Evolutionary conservation across 2,888 invertebrate genomes (phyloP).

Genomic region (Acrobasis repandana): DNA sequence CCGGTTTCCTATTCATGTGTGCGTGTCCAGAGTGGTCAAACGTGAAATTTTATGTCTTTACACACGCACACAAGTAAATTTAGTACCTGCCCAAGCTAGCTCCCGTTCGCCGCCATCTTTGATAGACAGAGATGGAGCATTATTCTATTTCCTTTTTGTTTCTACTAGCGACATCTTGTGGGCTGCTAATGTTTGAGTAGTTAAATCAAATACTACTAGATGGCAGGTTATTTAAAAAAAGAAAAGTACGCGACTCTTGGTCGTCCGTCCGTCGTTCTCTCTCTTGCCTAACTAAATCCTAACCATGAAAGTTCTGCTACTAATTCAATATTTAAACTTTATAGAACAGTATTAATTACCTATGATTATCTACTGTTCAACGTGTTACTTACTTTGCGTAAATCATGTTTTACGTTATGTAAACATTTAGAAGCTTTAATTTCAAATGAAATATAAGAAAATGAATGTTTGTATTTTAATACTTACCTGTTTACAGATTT

Average conservation of each 20-base stretch:
- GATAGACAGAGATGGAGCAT: slow-evolving; percentile 56
- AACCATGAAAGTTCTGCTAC: neutral
- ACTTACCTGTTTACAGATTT: no score
- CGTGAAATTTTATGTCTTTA: slow-evolving; percentile 78
- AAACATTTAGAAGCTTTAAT: no score
- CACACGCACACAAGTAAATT: slow-evolving; percentile 67
- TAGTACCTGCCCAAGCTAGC: slow-evolving; percentile 79
- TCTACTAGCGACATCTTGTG: slow-evolving; percentile 54
- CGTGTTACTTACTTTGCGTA: no score
- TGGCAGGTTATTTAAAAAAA: slow-evolving; percentile 28
- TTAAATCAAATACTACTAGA: slow-evolving; percentile 28
- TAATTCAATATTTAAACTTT: no score
- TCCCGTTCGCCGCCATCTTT: slow-evolving; percentile 79
- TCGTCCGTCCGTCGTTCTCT: neutral
- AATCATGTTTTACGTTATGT: no score
- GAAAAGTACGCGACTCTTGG: no score
- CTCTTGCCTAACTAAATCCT: neutral
- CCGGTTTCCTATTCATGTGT: slow-evolving; percentile 67
- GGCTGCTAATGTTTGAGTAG: neutral
- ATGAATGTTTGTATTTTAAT: no score
- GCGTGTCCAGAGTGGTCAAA: slow-evolving; percentile 79
- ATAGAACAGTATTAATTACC: no score
- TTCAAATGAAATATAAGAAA: no score
- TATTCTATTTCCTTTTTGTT: slow-evolving; percentile 51
- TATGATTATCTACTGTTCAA: no score